Base-by-base conservation (phyloP, 2,113 vertebrate species). In the Verasper variegatus region DNA sequence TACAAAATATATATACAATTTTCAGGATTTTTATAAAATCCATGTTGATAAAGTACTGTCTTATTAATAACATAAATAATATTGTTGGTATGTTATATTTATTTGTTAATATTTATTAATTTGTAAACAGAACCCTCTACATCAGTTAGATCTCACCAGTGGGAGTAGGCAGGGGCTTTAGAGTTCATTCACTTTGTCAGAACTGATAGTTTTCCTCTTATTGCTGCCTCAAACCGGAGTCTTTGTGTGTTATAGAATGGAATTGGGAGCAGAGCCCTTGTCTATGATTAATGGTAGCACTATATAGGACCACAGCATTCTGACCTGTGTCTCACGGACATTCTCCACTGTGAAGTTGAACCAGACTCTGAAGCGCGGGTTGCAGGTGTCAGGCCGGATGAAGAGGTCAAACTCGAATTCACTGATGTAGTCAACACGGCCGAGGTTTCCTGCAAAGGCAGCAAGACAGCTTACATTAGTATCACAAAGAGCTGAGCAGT, bases 281-380 rank as follows among this genome's bases (percentile, higher is more conserved):
- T 59, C 24, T 26, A 35, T 58, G 27, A 54, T 37, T 42, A 60
- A 68, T 57, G 18, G 24, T 9, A 37, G 37, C 14, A 65, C 24
- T 3, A n/a, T 3, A 67, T 0, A 37, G 56, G n/a, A 65, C 26
- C 12, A 56, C 11, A 71, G 42, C 20, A 9, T 35, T 12, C 90
- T 81, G 24, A 93, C 98, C 96, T 99, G 98, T 62, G 94, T 97
- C 84, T 98, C 96, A 71, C 96, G 96, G 63, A 98, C 94, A 12
- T 99, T 98, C 93, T 99, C 98, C 89, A 99, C 96, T 0, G 96
- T 97, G 92, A 99, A 99, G 94, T 98, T 99, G 94, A 99, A 99
- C 98, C 97, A 99, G 49, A 99, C 97, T 92, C 98, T 93, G 93
- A 99, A 99, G 83, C 97, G 97, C 13, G 97, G 97, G 82, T 99